Conservation (phyloP, 1,140 invertebrate genomes). For the Plodia interpunctella region DNA sequence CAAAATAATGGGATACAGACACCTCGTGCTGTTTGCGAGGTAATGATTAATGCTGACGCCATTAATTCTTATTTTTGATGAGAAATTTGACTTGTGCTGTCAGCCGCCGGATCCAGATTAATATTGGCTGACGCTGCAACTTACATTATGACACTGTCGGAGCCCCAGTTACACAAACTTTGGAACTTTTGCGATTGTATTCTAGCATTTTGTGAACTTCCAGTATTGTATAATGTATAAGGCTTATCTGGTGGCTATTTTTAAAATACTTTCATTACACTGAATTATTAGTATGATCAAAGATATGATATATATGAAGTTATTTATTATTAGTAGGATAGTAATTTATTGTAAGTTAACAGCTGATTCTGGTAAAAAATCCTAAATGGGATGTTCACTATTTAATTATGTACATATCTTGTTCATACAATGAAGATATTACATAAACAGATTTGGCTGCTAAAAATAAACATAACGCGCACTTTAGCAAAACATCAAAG, state of each 20-base stretch:
- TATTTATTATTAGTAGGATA: too few species aligned
- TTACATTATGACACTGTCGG: conserved; percentile 56
- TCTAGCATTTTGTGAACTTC: not conserved
- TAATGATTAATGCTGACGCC: conserved; percentile 72
- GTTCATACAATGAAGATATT: too few species aligned
- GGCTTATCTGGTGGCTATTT: not conserved
- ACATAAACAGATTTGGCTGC: too few species aligned
- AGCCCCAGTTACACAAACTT: conserved; percentile 16
- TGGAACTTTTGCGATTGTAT: not conserved
- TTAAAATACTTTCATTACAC: not conserved
- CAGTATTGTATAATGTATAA: not conserved
- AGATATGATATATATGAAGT: too few species aligned
- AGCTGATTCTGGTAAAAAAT: too few species aligned
- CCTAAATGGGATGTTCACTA: too few species aligned
- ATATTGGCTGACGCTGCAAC: conserved; percentile 73
- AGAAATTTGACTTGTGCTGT: conserved; percentile 76
- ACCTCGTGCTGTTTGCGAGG: conserved; percentile 74
- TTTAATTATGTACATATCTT: too few species aligned
- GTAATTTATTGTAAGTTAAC: too few species aligned
- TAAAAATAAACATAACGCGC: not conserved
- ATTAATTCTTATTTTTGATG: conserved; percentile 78
- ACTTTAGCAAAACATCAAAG: conserved; percentile 46
- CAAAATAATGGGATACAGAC: conserved; percentile 76
- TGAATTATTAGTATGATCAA: too few species aligned
- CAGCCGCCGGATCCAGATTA: conserved; percentile 73